Base-by-base conservation (phyloP, 1,140 invertebrate species). In the Macrobrachium rosenbergii region DNA sequence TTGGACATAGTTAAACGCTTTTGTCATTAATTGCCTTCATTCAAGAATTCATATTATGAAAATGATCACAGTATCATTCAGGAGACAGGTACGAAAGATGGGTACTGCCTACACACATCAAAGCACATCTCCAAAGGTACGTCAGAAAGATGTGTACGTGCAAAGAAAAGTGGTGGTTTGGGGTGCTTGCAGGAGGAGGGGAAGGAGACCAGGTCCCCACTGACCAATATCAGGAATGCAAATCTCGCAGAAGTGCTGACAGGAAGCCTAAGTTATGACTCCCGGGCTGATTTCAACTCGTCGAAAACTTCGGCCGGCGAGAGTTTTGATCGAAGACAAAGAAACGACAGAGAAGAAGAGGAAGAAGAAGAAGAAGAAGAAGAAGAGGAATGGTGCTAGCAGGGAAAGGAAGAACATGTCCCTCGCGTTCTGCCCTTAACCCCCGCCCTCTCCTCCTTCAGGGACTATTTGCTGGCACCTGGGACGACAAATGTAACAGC, bases 161-260 rank as follows among this genome's bases (percentile, higher is more conserved):
- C 12, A 52, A 52, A 52, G 52, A 52, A 52, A 52, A 28, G 67
- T 28, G n/a, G n/a, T n/a, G 67, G 21, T 16, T 5, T n/a, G n/a
- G 21, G 67, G 37, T 14, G 52, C 21, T 72, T 37, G 67, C 16
- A 28, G 67, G 21, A 8, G 19, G n/a, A 23, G 14, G 37, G 37
- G 21, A 23, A 23, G 21, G 16, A 16, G 37, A 16, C 67, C 5
- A 14, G 16, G 10, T 23, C 67, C 16, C 8, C 67, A 37, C 37
- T 72, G 67, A 72, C 67, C 67, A 37, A 72, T 37, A 72, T 72
- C 67, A 72, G 21, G 67, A 72, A 72, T 72, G 67, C 67, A 72
- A 72, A 72, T 72, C 21, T 72, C n/a, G 67, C 67, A 72, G 37
- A 72, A 72, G 21, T 72, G 67, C 21, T 72, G 67, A 72, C 67